These are phyloP conservation scores for Camelus dromedarius DNA, from an alignment of 2,113 vertebrate species.

Conservation along the genomic window DNA sequence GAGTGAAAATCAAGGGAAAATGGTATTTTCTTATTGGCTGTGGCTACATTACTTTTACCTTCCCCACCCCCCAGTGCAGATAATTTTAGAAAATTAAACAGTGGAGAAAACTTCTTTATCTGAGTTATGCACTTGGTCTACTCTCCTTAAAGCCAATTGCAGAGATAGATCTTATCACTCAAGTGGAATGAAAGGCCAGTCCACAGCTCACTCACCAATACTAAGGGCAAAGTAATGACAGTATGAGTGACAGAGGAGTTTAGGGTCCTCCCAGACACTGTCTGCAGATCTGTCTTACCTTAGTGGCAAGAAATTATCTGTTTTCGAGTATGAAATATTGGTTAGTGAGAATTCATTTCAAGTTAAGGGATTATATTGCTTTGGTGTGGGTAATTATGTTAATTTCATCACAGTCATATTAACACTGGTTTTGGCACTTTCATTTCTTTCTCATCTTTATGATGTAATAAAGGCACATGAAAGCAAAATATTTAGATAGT, in stretches of 20 bases:
- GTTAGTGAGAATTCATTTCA: neutral
- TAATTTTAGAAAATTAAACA: constrained; percentile 27
- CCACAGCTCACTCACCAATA: neutral
- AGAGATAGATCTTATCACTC: neutral
- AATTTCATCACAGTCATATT: neutral
- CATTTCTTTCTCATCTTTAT: neutral
- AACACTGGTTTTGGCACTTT: neutral
- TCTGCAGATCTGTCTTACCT: neutral
- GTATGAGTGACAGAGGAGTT: neutral
- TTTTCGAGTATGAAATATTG: neutral
- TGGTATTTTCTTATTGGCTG: neutral
- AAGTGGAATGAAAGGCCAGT: constrained; percentile 11
- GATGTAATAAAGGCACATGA: neutral
- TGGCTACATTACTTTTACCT: neutral
- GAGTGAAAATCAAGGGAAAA: neutral
- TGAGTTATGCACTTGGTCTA: neutral
- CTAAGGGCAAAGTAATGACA: neutral
- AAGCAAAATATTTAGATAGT: neutral
- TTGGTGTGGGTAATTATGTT: neutral
- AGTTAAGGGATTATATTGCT: neutral
- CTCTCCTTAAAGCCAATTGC: neutral
- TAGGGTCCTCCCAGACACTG: neutral
- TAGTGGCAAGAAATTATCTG: neutral
- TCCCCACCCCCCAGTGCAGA: neutral
- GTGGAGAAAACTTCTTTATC: neutral